Conservation (phyloP, 2,113 vertebrate species). For the Cynoglossus semilaevis region DNA sequence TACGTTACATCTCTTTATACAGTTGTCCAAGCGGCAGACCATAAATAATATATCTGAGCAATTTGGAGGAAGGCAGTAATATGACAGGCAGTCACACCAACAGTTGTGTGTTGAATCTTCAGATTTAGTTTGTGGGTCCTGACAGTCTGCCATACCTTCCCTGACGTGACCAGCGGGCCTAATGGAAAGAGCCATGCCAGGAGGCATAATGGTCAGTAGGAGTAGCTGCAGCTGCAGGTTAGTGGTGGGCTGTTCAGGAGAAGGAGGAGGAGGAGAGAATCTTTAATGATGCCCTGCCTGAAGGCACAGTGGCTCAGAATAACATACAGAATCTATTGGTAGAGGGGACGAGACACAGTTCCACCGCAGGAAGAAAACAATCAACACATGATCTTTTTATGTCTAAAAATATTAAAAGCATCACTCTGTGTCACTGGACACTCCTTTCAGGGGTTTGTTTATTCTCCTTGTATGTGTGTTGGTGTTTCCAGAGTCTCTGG, state of each 20-base stretch:
- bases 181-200: conserved; percentile 28
- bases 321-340: conserved; percentile 23
- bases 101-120: conserved; percentile 33
- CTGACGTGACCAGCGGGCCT: conserved; percentile 52
- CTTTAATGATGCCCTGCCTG: conserved; percentile 65
- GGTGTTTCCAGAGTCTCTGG: no score
- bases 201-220: conserved; percentile 39
- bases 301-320: conserved; percentile 43
- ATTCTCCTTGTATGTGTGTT: no score
- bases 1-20: conserved; percentile 7
- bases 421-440: not conserved
- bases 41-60: conserved; percentile 58
- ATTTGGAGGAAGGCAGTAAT: conserved; percentile 21
- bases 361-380: not conserved
- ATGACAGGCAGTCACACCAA: conserved; percentile 48
- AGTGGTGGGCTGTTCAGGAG: conserved; percentile 56
- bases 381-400: not conserved
- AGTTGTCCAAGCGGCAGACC: conserved; percentile 23
- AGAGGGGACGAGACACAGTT: conserved; percentile 3
- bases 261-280: conserved; percentile 29
- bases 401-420: conserved; percentile 24
- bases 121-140: conserved; percentile 37
- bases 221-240: conserved; percentile 68
- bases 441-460: no score
- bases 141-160: conserved; percentile 68